Base-by-base conservation (phyloP, 2,888 invertebrate genomes). In the Lydus trimaculatus region DNA sequence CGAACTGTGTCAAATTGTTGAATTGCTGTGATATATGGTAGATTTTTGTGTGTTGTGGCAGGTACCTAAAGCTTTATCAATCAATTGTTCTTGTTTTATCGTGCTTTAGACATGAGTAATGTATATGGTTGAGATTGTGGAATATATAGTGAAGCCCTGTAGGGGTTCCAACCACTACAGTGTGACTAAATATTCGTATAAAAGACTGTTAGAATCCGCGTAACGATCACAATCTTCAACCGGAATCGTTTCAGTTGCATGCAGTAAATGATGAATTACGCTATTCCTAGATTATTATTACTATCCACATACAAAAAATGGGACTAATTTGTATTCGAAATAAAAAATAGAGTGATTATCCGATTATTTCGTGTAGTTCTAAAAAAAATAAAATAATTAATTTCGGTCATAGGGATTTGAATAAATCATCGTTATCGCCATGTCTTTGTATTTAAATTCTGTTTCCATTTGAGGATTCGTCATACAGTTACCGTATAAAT, bases 141-240 rank as follows among this genome's bases (percentile, higher is more conserved):
- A 67, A 61, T 71, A 64, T n/a, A n/a, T n/a, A n/a, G n/a, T 65
- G 66, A 60, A 63, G 65, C 65, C 73, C 72, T 59, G 63, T 63
- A 69, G 73, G 73, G 69, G 73, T 58, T 66, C 67, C 43, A 43
- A 69, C 68, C 61, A 69, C 72, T 72, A 71, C 72, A 67, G 70
- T 69, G 76, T 72, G 74, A 73, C 76, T 73, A 72, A 76, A 76
- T 72, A 73, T 76, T 72, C 72, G 68, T 72, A 75, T 68, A 74
- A 11, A 52, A 75, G 72, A 71, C 72, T 72, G 20, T 73, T 74
- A 75, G 73, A 75, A 73, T 72, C n/a, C 70, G 74, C 74, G 72
- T 76, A 73, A 73, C 58, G 56, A 58, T 62, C 63, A 62, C 56
- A 65, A 72, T 71, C 72, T 72, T n/a, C n/a, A 71, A 65, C 68